Conservation (phyloP, 2,888 invertebrate genomes). For the Minunthozetes semirufus region DNA sequence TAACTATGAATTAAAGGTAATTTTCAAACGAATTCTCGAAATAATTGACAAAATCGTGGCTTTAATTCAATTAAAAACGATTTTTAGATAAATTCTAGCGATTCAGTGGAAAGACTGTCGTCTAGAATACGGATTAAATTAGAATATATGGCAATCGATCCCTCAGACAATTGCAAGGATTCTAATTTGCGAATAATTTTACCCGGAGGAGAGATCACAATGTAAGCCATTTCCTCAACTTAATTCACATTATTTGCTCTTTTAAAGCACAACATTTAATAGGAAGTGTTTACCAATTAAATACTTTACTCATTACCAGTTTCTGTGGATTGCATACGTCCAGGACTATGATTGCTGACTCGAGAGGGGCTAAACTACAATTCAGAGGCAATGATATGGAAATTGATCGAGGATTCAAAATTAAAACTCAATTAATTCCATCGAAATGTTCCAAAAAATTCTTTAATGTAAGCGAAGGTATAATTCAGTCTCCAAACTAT, state of each 20-base stretch:
- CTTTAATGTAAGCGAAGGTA: conserved; percentile 7
- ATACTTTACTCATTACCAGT: neutral
- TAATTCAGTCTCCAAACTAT: conserved; percentile 39
- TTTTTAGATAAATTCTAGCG: neutral
- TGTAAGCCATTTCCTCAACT: neutral
- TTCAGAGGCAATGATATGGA: neutral
- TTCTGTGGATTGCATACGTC: conserved; percentile 10
- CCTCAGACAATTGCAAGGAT: neutral
- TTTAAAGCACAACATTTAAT: neutral
- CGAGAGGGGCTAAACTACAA: neutral
- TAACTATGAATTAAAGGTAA: conserved; percentile 3
- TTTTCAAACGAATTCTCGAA: neutral
- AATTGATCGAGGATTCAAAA: neutral
- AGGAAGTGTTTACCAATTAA: no score
- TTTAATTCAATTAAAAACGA: neutral
- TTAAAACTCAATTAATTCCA: neutral
- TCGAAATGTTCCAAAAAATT: neutral
- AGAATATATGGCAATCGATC: conserved; percentile 12
- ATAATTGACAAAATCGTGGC: neutral
- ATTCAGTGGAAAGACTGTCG: neutral
- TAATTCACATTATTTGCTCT: neutral
- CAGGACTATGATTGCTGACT: conserved; percentile 1
- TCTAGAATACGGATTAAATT: neutral
- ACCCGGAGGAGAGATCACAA: conserved; percentile 1
- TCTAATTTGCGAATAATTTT: neutral